A percentile compares a stretch with the other conserved stretches of the same genome.
phyloP scores from a whole-genome alignment of 2,113 vertebrate genomes.

The Catagonus wagneri region DNA sequence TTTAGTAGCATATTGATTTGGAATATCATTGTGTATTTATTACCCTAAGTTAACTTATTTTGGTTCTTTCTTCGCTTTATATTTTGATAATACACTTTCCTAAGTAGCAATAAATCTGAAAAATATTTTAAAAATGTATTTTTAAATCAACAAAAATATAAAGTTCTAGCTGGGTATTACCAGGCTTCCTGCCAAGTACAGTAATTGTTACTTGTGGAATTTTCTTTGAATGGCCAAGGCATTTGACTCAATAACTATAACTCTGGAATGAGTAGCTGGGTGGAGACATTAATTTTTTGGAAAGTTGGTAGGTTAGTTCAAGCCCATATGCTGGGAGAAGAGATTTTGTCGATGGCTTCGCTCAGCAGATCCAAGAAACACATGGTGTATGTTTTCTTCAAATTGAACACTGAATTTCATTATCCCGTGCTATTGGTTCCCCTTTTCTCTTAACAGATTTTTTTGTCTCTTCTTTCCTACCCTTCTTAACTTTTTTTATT shows the following conservation, averaged over 20 bases:
- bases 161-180: constrained; percentile 60
- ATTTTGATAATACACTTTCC: constrained; percentile 48
- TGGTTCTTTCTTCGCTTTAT: constrained; percentile 52
- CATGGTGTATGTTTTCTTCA: constrained; percentile 19
- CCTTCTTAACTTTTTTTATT: neutral
- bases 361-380: constrained; percentile 38
- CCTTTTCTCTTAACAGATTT: neutral
- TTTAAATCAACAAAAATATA: constrained; percentile 69
- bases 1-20: neutral
- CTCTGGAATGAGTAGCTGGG: constrained; percentile 67
- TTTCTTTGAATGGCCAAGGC: constrained; percentile 74
- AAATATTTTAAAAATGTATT: constrained; percentile 72
- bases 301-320: constrained; percentile 49
- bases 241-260: constrained; percentile 70
- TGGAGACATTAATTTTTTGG: constrained; percentile 66
- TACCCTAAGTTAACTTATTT: constrained; percentile 25
- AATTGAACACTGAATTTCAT: neutral
- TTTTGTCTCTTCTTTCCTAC: neutral
- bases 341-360: constrained; percentile 50
- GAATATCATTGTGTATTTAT: neutral
- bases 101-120: constrained; percentile 61
- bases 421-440: neutral
- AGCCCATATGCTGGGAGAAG: constrained; percentile 32
- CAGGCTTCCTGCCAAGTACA: constrained; percentile 70
- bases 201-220: constrained; percentile 83